These are phyloP conservation scores for Incurvaria masculella DNA, from an alignment of 2,888 invertebrate genomes.

Conservation along the genomic window DNA sequence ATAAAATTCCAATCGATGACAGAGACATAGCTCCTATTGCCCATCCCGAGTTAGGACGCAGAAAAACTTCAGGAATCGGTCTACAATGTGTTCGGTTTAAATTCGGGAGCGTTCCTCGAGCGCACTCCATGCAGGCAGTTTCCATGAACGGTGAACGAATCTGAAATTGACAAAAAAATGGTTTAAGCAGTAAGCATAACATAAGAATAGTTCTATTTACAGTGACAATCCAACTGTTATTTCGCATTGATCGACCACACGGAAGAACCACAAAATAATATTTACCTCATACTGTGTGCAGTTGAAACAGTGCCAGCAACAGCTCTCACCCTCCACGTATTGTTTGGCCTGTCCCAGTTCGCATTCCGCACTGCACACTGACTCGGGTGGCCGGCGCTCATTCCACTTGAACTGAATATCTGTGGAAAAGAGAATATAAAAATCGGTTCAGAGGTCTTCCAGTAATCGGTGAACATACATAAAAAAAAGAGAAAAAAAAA, in stretches of 20 bases:
- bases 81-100: slow-evolving; percentile 67
- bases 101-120: slow-evolving; percentile 79
- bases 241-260: too few species aligned
- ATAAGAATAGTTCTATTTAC: too few species aligned
- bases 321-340: slow-evolving; percentile 82
- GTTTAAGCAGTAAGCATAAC: too few species aligned
- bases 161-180: slow-evolving; percentile 68
- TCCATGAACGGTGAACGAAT: slow-evolving; percentile 75
- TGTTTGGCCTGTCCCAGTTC: slow-evolving; percentile 80
- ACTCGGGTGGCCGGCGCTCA: slow-evolving; percentile 75
- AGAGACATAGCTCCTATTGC: slow-evolving; percentile 90
- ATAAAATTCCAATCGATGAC: slow-evolving; percentile 77
- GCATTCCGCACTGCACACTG: slow-evolving; percentile 83
- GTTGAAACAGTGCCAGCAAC: slow-evolving; percentile 88
- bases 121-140: slow-evolving; percentile 79
- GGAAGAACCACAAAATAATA: background rate
- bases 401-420: slow-evolving; percentile 83
- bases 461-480: too few species aligned
- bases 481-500: too few species aligned
- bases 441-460: background rate
- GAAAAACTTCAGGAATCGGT: slow-evolving; percentile 75
- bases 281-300: slow-evolving; percentile 82
- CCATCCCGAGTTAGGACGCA: slow-evolving; percentile 77
- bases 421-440: slow-evolving; percentile 24
- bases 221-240: too few species aligned